Conservation (phyloP, 92 coral and sea anemone species). For the Blastomussa wellsi region DNA sequence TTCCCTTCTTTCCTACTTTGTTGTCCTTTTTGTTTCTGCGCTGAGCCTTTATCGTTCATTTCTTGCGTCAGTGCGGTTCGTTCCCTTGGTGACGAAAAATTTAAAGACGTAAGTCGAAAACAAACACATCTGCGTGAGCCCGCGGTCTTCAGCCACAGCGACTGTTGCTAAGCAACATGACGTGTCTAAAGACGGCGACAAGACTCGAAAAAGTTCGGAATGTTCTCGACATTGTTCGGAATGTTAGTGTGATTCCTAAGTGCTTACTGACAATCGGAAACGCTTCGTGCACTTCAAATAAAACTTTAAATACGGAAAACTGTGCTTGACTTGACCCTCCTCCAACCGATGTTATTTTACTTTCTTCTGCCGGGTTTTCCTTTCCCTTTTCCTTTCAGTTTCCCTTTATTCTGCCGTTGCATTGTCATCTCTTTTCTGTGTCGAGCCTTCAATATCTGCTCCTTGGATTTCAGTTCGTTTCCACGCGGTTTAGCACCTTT, state of each 20-base stretch:
- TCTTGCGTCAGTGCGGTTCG: neutral
- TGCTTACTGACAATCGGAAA: neutral
- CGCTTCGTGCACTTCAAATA: neutral
- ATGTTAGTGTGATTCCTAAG: neutral
- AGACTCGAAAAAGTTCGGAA: neutral
- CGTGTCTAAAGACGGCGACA: neutral
- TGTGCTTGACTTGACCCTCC: neutral
- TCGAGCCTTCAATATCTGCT: slow-evolving; percentile 81
- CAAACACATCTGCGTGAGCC: neutral
- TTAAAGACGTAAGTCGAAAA: neutral
- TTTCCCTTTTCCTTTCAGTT: slow-evolving; percentile 19
- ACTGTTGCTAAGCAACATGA: neutral
- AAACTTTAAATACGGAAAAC: neutral
- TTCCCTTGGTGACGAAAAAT: neutral
- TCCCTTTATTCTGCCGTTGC: slow-evolving; percentile 73
- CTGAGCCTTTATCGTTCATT: neutral
- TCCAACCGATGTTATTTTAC: neutral
- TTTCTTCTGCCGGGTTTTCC: slow-evolving; percentile 3
- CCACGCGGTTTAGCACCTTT: slow-evolving; percentile 39
- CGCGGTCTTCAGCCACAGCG: neutral
- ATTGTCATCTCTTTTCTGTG: slow-evolving; percentile 61
- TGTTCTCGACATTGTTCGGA: neutral
- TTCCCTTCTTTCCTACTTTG: neutral
- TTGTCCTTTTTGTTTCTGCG: neutral
- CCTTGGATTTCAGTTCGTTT: slow-evolving; percentile 74